phyloP scores from a whole-genome alignment of 2,797 vertebrate species.

The Astyanax mexicanus region DNA sequence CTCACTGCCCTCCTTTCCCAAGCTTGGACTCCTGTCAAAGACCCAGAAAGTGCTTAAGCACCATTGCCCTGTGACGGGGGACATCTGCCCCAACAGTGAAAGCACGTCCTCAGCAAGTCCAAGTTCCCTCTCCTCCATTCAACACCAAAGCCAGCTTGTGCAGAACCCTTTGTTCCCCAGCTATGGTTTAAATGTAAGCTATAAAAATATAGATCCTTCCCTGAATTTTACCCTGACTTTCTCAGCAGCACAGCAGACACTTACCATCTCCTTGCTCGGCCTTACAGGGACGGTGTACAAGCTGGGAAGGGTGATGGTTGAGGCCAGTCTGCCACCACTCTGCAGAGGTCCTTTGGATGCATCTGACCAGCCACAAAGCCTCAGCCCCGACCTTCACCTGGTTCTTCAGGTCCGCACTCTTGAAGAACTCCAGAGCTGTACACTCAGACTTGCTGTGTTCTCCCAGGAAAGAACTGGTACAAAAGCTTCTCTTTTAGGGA shows the following conservation, averaged over 20 bases:
- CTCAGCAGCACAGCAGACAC: constrained; percentile 66
- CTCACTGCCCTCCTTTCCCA: constrained; percentile 73
- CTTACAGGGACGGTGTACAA: constrained; percentile 66
- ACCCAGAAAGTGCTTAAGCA: constrained; percentile 70
- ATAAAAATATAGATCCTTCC: constrained; percentile 59
- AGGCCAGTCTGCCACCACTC: constrained; percentile 75
- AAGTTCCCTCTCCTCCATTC: constrained; percentile 26
- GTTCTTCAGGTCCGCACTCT: constrained; percentile 69
- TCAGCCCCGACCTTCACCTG: constrained; percentile 64
- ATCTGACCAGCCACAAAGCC: constrained; percentile 48
- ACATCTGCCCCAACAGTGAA: constrained; percentile 61
- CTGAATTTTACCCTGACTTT: constrained; percentile 80
- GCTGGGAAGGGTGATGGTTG: constrained; percentile 73
- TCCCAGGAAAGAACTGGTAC: constrained; percentile 57
- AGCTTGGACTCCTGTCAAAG: constrained; percentile 69
- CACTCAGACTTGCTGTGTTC: constrained; percentile 69
- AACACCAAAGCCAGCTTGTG: constrained; percentile 2
- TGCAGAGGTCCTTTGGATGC: constrained; percentile 68
- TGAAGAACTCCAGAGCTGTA: constrained; percentile 72
- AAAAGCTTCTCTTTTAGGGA: constrained; percentile 69
- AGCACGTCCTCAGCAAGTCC: constrained; percentile 61
- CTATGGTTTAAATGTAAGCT: constrained; percentile 64
- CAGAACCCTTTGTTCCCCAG: constrained; percentile 68
- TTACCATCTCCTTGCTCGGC: constrained; percentile 71
- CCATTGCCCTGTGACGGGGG: constrained; percentile 72